These are phyloP conservation scores for Cantharis nigra DNA, from an alignment of 2,888 invertebrate species.

Conservation along the genomic window DNA sequence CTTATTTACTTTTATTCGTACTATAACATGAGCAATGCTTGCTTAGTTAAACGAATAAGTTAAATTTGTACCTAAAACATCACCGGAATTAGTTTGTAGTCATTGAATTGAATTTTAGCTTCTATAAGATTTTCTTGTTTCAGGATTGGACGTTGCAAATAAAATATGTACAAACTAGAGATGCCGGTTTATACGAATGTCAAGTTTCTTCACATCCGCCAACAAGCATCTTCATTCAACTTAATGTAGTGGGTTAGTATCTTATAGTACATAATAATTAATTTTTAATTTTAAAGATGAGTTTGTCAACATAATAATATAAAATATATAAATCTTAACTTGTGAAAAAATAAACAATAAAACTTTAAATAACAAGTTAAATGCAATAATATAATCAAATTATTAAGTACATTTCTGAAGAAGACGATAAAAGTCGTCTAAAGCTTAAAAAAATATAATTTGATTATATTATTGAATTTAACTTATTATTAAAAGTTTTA, in stretches of 20 bases:
- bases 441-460: too few relatives aligned
- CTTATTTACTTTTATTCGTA: background rate
- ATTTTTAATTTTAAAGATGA: too few relatives aligned
- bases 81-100: background rate
- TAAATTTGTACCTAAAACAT: background rate
- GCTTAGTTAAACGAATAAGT: background rate
- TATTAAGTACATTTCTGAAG: too few relatives aligned
- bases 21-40: background rate
- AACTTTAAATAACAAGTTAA: too few relatives aligned
- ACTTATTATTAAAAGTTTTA: too few relatives aligned
- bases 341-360: too few relatives aligned
- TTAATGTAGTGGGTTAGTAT: conserved; percentile 78
- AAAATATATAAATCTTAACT: too few relatives aligned
- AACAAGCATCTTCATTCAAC: conserved; percentile 82
- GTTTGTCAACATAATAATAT: too few relatives aligned
- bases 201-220: conserved; percentile 92
- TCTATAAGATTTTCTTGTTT: conserved; percentile 8
- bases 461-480: too few relatives aligned
- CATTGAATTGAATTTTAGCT: background rate
- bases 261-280: too few relatives aligned
- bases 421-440: too few relatives aligned
- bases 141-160: conserved; percentile 93
- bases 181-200: conserved; percentile 87
- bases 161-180: conserved; percentile 83
- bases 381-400: too few relatives aligned